phyloP scores from a whole-genome alignment of 2,888 invertebrate genomes.

The Caenorhabditis sp. region DNA sequence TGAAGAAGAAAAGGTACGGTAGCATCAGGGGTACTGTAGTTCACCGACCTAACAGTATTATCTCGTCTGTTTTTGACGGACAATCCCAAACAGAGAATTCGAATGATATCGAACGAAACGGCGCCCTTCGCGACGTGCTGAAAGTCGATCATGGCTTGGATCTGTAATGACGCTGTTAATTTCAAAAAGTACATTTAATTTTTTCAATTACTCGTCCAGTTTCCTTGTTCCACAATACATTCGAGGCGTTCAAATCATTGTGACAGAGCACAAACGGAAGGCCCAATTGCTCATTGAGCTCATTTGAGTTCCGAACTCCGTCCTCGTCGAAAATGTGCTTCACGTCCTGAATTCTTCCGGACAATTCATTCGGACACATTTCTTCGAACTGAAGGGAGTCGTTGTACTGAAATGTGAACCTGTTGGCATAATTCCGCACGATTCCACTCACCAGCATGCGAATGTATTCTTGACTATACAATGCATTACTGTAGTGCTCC shows the following conservation, averaged over 20 bases:
- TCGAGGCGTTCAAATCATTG: conserved; percentile 50
- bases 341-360: conserved; percentile 30
- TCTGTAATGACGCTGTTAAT: no score
- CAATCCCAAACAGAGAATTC: conserved; percentile 35
- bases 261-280: conserved; percentile 41
- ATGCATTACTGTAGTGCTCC: conserved; percentile 23
- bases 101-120: conserved; percentile 37
- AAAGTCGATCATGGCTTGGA: conserved; percentile 47
- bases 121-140: conserved; percentile 44
- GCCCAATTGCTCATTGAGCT: conserved; percentile 6
- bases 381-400: conserved; percentile 46
- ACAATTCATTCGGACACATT: conserved; percentile 23
- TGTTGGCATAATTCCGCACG: background rate
- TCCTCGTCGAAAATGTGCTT: conserved; percentile 38
- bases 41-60: conserved; percentile 23
- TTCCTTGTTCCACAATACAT: conserved; percentile 41
- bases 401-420: conserved; percentile 20
- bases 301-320: conserved; percentile 20
- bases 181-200: no score
- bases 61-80: conserved; percentile 8
- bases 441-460: conserved; percentile 32
- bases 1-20: background rate
- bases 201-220: no score
- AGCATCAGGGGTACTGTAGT: background rate
- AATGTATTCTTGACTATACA: conserved; percentile 38